Base-by-base conservation (phyloP, 2,113 vertebrate species). In the Ctenodactylus gundi region DNA sequence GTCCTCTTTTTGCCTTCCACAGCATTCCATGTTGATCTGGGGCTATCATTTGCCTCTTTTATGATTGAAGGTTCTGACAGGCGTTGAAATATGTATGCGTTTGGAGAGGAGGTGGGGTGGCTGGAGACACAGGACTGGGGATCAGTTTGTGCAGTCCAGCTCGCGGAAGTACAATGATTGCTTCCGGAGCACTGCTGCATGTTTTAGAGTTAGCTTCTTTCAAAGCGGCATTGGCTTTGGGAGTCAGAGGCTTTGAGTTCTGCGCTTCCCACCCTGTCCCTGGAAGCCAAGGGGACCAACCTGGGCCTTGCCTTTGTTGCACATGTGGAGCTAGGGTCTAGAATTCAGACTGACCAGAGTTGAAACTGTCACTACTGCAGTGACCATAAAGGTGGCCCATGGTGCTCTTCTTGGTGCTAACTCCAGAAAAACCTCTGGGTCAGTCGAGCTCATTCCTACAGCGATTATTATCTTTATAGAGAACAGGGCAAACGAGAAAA, bases 1-100 rank as follows among this genome's bases (percentile, higher is more conserved):
- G 67, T 1, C 25, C 4, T 11, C 67, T 51, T 41, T 51, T 23
- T 9, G 14, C 31, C n/a, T 77, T 73, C 73, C 25, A 15, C 0
- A 0, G 31, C 23, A 36, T 89, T 57, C 46, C 15, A 7, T 65
- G 82, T 83, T 75, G 60, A 65, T 67, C 68, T 55, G 41, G 7
- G 29, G 23, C 51, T 93, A 10, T 85, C 29, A 36, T 81, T 62
- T 81, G 83, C 78, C 67, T 70, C 14, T 60, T 41, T 91, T 39
- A 44, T 70, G 25, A 78, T 93, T 20, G n/a, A 21, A 93, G 41
- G 46, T 82, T 57, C 36, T 70, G 39, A 44, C 23, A 49, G 94
- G 10, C 49, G 70, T 49, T 86, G 58, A 58, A 55, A 53, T 55
- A 36, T 34, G 12, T 62, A 4, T 62, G 15, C 65, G 27, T 73